These are phyloP conservation scores for Mobula hypostoma DNA, from an alignment of 2,113 vertebrate species.

Conservation along the genomic window DNA sequence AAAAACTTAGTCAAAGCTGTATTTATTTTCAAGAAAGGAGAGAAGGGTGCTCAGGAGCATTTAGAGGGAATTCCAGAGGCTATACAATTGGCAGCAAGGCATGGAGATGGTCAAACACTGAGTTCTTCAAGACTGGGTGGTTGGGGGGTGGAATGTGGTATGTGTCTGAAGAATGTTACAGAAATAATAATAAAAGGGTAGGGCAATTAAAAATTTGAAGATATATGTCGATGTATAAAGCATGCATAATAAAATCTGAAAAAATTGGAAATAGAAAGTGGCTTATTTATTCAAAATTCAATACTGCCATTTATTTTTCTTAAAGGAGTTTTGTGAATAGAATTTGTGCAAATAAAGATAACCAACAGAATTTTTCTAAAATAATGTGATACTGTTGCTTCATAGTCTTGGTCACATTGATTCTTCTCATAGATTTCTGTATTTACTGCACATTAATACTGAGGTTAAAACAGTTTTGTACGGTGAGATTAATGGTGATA, in stretches of 20 bases:
- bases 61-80: neutral
- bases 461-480: conserved; percentile 26
- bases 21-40: neutral
- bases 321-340: neutral
- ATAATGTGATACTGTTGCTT: neutral
- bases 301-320: neutral
- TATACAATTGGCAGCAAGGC: neutral
- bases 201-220: neutral
- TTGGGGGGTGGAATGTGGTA: neutral
- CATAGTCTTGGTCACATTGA: neutral
- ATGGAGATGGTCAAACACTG: neutral
- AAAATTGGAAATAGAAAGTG: neutral
- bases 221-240: neutral
- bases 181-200: neutral
- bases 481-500: conserved; percentile 18
- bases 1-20: neutral
- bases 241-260: neutral
- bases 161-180: neutral
- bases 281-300: neutral
- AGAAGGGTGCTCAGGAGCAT: neutral
- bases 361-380: neutral
- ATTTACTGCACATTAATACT: neutral
- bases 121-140: too few species aligned
- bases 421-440: conserved; percentile 11
- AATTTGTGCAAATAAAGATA: neutral